Evolutionary conservation across 2,797 vertebrate species (phyloP).

Genomic region (Garrulus glandarius): DNA sequence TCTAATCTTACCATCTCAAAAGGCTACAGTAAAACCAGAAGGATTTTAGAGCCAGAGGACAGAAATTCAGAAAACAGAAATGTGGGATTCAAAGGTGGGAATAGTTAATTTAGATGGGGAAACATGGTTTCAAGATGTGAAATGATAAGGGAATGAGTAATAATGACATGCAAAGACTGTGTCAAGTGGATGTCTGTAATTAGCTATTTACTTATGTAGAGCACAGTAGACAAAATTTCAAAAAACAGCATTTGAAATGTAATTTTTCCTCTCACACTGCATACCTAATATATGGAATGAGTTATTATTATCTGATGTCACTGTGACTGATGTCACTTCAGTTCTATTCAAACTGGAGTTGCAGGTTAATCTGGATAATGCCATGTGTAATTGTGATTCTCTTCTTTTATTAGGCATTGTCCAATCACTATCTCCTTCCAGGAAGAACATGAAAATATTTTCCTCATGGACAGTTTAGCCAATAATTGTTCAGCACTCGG

Average conservation of each 20-base stretch:
- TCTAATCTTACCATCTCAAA: slow-evolving; percentile 36
- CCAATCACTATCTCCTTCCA: not conserved
- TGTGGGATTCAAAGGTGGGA: not conserved
- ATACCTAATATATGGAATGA: not conserved
- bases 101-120: not conserved
- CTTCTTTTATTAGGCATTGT: not conserved
- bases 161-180: not conserved
- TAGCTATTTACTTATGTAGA: not conserved
- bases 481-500: not conserved
- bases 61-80: not conserved
- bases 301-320: not conserved
- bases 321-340: not conserved
- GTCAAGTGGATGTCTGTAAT: not conserved
- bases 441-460: not conserved
- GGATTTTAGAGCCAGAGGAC: not conserved
- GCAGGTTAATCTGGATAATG: not conserved
- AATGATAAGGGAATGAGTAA: not conserved
- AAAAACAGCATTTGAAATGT: not conserved
- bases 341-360: not conserved
- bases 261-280: not conserved
- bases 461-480: not conserved
- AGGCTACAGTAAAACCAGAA: not conserved
- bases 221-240: not conserved
- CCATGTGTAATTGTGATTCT: not conserved
- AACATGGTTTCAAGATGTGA: not conserved